Percentiles rank a stretch among this genome's conserved stretches.
These are phyloP conservation scores for Melanotus villosus DNA, from an alignment of 2,888 invertebrate species.

Conservation along the genomic window DNA sequence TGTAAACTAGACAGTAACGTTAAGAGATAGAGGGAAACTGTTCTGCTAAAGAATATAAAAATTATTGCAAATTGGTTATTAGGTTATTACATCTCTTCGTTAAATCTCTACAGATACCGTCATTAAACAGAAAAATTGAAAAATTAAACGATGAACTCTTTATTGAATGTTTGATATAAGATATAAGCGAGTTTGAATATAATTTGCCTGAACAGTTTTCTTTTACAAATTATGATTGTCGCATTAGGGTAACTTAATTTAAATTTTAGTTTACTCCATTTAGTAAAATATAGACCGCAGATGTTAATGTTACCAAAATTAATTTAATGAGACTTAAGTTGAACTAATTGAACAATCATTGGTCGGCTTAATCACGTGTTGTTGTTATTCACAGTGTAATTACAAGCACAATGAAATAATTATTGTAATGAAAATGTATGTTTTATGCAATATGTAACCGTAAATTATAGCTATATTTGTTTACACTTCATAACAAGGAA, in stretches of 20 bases:
- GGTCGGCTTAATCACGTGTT: constrained; percentile 18
- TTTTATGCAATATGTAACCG: background rate
- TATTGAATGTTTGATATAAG: no score
- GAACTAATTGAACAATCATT: constrained; percentile 27
- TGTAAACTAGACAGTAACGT: background rate
- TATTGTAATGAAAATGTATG: background rate
- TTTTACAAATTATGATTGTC: no score
- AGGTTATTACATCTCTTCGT: no score
- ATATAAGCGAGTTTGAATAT: no score
- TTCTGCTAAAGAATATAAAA: no score
- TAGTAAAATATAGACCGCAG: background rate
- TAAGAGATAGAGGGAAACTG: background rate
- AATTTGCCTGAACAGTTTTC: no score
- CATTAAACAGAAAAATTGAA: no score
- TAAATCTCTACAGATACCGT: no score
- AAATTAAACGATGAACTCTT: no score
- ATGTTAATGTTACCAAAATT: background rate
- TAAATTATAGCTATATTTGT: background rate
- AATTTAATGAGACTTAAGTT: background rate
- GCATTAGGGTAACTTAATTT: no score
- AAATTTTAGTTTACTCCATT: background rate
- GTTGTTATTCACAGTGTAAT: constrained; percentile 14
- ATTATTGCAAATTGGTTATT: no score
- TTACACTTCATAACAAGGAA: background rate
- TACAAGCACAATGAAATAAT: background rate